phyloP scores from a whole-genome alignment of 2,888 invertebrate species.

The Drosophila nigritarsus region DNA sequence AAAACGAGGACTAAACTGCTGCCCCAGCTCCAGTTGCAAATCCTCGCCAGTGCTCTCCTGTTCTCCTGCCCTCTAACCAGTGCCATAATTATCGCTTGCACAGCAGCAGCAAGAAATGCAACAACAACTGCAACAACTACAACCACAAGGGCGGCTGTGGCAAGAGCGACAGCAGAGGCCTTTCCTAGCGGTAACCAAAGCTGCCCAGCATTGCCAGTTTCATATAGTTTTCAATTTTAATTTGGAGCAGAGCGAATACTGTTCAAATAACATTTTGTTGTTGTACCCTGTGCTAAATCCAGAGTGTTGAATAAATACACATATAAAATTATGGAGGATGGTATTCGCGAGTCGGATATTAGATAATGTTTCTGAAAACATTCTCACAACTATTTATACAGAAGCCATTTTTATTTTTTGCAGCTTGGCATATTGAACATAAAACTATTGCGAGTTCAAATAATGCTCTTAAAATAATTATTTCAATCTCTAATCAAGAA shows the following conservation, averaged over 20 bases:
- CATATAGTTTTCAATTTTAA: conserved; percentile 41
- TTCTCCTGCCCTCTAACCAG: conserved; percentile 15
- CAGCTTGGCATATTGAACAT: background rate
- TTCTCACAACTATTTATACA: background rate
- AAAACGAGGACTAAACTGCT: conserved; percentile 44
- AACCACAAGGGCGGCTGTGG: background rate
- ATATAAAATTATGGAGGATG: background rate
- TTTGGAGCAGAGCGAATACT: conserved; percentile 7
- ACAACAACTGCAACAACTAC: conserved; percentile 8
- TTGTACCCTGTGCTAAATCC: background rate
- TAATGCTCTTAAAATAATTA: background rate
- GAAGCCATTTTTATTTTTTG: background rate
- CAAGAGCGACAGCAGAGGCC: conserved; percentile 6
- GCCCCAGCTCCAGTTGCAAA: conserved; percentile 8
- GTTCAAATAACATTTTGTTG: background rate
- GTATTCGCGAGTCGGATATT: background rate
- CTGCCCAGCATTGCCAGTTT: conserved; percentile 38
- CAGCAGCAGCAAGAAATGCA: conserved; percentile 16
- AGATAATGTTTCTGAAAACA: background rate
- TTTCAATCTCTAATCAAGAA: background rate
- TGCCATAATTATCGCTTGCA: conserved; percentile 50
- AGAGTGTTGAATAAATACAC: background rate
- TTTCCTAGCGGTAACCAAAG: conserved; percentile 38
- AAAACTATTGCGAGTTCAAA: background rate
- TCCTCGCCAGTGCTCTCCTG: background rate